Base-by-base conservation (phyloP, 2,113 vertebrate species). In the Perca schrenkii region DNA sequence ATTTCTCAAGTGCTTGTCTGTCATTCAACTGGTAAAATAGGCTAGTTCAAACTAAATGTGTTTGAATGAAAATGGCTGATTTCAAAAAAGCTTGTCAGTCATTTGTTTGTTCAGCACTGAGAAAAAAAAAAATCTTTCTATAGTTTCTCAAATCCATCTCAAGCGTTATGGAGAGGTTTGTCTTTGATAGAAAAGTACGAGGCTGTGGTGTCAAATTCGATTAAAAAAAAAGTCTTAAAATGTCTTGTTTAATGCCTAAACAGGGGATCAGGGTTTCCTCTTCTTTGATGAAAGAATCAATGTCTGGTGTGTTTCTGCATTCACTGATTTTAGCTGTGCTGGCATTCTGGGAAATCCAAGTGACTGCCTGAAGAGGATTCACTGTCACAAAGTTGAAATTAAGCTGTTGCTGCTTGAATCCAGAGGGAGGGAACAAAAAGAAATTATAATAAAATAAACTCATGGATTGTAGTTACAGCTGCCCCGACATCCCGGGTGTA, bases 341-440 rank as follows among this genome's bases (percentile, higher is more conserved):
- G 50, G 76, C 52, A 86, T 88, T 86, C 73, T 31, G 86, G 88
- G 83, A 88, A 91, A 91, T 85, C 68, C 74, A 62, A 85, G 40
- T 62, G 75, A 84, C 31, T 70, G 43, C 54, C 56, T 80, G 68
- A 83, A 78, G 75, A 80, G 86, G 46, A 68, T 71, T 83, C 63
- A 47, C 70, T 67, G 83, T 77, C 82, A 72, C 40, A 83, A 79
- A 68, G 56, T 85, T 73, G 53, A 85, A 86, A 88, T 88, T 22
- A 77, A 85, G 69, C 66, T 16, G 50, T 70, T 31, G 60, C 76
- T 75, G 21, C 43, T 64, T 28, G 12, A 85, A 63, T 80, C 82
- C 14, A 1, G 14, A 2, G 47, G 69, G 68, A 86, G 28, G 14
- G 13, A 11, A 70, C 50, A 10, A 56, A n/a, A 79, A 22, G 14